phyloP scores from a whole-genome alignment of 2,113 vertebrate genomes.

The Prunella himalayana region DNA sequence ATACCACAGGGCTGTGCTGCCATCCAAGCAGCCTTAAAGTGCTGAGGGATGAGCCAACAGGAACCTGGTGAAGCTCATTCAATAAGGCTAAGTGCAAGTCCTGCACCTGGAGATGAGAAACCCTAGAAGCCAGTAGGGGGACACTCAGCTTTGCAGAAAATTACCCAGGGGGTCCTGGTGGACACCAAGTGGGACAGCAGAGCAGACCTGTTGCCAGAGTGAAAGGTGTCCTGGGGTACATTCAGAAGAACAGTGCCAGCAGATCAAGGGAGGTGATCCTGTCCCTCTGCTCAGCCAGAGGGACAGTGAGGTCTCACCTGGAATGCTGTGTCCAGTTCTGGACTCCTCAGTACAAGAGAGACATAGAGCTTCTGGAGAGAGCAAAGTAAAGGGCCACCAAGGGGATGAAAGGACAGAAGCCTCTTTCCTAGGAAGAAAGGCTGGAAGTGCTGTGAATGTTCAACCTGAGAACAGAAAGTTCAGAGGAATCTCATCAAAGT shows the following conservation, averaged over 20 bases:
- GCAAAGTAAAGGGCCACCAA: background rate
- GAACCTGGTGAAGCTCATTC: background rate
- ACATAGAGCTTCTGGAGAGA: background rate
- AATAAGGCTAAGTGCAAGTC: background rate
- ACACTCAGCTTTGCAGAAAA: background rate
- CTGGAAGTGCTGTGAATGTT: background rate
- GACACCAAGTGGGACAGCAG: background rate
- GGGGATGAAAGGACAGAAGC: background rate
- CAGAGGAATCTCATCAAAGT: background rate
- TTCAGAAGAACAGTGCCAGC: background rate
- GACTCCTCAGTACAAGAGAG: background rate
- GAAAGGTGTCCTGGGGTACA: too few species aligned
- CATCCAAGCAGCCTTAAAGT: background rate
- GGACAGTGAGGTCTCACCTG: background rate
- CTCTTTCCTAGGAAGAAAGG: background rate
- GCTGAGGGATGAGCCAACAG: background rate
- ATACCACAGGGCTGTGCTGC: background rate
- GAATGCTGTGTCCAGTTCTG: background rate
- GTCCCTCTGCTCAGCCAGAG: background rate
- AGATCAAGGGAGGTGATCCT: fast-evolving
- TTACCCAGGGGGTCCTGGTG: fast-evolving
- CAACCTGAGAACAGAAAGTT: background rate
- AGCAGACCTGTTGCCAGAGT: background rate
- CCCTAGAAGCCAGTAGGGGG: fast-evolving
- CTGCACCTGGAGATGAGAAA: background rate